A percentile compares a stretch with the other conserved stretches of the same genome.
These are phyloP conservation scores for Rhinoderma darwinii DNA, from an alignment of 2,113 vertebrate genomes.

Conservation along the genomic window DNA sequence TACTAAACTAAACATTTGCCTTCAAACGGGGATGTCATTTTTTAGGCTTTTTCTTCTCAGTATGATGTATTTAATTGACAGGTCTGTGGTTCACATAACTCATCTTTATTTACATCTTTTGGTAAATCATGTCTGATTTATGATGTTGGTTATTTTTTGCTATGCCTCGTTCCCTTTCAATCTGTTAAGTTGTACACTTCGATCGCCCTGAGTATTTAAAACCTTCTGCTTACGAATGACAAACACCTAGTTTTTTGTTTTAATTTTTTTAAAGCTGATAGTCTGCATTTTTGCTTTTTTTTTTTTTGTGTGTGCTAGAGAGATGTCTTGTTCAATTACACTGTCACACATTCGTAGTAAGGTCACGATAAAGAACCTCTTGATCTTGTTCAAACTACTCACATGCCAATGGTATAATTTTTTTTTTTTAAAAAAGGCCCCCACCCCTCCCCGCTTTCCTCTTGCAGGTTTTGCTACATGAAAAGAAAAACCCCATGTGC, in stretches of 20 bases:
- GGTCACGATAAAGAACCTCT: slow-evolving; percentile 60
- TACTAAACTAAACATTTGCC: no score
- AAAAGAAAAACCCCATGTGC: slow-evolving; percentile 58
- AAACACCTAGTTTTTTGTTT: slow-evolving; percentile 28
- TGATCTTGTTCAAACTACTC: slow-evolving; percentile 57
- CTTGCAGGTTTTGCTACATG: slow-evolving; percentile 54
- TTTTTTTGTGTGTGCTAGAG: slow-evolving; percentile 33
- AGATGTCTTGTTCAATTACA: slow-evolving; percentile 55
- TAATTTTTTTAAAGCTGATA: background rate
- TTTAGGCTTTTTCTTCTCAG: background rate
- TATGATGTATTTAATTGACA: background rate
- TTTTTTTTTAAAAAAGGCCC: slow-evolving; percentile 50
- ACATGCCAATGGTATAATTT: slow-evolving; percentile 56
- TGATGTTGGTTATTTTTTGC: slow-evolving; percentile 7
- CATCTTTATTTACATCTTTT: background rate
- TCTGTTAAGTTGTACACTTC: background rate
- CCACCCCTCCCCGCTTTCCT: slow-evolving; percentile 28
- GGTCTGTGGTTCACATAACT: background rate
- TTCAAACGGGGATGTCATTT: no score
- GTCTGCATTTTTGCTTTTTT: slow-evolving; percentile 51
- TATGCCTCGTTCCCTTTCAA: background rate
- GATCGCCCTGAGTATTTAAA: background rate
- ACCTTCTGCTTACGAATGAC: slow-evolving; percentile 3
- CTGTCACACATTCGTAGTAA: slow-evolving; percentile 47
- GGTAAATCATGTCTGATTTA: background rate